These are phyloP conservation scores for Crotalus horridus DNA, from an alignment of 2,113 vertebrate genomes.

Conservation along the genomic window DNA sequence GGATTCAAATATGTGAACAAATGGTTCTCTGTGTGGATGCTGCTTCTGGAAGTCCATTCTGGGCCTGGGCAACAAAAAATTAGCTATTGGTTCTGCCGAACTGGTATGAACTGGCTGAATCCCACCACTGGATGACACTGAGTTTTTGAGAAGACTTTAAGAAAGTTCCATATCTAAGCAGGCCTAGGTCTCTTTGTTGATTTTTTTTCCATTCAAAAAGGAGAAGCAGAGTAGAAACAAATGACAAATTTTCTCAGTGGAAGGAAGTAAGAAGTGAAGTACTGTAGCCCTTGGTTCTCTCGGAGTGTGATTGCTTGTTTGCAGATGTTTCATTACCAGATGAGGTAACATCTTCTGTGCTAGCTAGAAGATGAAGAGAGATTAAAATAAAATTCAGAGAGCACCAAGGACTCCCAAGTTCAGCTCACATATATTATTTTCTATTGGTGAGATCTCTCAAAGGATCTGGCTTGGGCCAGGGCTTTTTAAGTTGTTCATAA, in stretches of 20 bases:
- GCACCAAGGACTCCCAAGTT: not conserved
- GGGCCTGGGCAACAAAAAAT: no score
- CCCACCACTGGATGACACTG: not conserved
- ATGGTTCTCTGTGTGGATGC: no score
- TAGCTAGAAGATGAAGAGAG: not conserved
- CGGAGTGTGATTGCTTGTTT: no score
- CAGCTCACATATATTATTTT: not conserved
- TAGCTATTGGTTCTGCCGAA: no score
- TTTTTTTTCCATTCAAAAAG: not conserved
- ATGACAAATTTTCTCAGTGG: not conserved
- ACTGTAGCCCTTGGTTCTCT: not conserved
- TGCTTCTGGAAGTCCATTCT: no score
- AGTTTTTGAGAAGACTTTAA: not conserved
- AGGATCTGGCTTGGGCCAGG: not conserved
- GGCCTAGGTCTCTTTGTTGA: not conserved
- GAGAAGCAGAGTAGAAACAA: not conserved
- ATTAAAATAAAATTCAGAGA: not conserved
- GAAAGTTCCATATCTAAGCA: not conserved
- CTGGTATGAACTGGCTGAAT: no score
- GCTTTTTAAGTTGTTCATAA: not conserved
- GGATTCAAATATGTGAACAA: no score
- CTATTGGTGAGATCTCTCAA: not conserved
- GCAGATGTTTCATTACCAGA: no score
- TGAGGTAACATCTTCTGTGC: not conserved
- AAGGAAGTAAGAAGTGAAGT: not conserved